Percentiles rank a stretch among this genome's conserved stretches.
phyloP scores from a whole-genome alignment of 2,113 vertebrate genomes.

The Ammodytes marinus region DNA sequence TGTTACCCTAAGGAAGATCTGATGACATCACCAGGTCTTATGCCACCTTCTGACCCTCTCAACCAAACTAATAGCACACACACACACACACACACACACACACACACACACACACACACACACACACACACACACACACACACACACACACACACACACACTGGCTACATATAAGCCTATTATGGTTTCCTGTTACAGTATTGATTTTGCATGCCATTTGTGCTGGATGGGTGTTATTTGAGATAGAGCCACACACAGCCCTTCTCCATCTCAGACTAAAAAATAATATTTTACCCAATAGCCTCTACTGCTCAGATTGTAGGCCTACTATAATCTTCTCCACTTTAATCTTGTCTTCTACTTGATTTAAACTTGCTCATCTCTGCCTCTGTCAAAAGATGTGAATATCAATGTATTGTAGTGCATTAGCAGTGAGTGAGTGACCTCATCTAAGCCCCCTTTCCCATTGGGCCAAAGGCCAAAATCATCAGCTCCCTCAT shows the following conservation, averaged over 20 bases:
- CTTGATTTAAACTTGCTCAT: conserved; percentile 45
- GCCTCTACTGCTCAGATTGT: conserved; percentile 10
- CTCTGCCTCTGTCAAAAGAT: conserved; percentile 29
- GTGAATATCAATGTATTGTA: conserved; percentile 21
- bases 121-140: conserved; percentile 49
- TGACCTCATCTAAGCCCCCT: conserved; percentile 53
- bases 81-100: neutral
- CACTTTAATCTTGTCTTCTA: conserved; percentile 26
- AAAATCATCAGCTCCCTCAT: conserved; percentile 26
- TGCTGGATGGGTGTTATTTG: conserved; percentile 72
- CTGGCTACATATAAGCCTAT: conserved; percentile 51
- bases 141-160: conserved; percentile 2
- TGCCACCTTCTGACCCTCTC: conserved; percentile 65
- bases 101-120: neutral
- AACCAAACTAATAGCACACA: conserved; percentile 52
- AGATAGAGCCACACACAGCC: conserved; percentile 59
- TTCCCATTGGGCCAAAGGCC: conserved; percentile 30
- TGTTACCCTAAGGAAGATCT: conserved; percentile 30
- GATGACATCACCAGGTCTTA: conserved; percentile 71
- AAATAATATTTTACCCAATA: conserved; percentile 33
- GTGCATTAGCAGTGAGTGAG: conserved; percentile 21
- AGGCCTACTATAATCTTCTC: neutral
- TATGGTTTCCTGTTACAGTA: conserved; percentile 78
- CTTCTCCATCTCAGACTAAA: conserved; percentile 33
- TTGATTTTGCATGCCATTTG: conserved; percentile 73